These are phyloP conservation scores for Anaspis maculata DNA, from an alignment of 2,888 invertebrate genomes.

Conservation along the genomic window DNA sequence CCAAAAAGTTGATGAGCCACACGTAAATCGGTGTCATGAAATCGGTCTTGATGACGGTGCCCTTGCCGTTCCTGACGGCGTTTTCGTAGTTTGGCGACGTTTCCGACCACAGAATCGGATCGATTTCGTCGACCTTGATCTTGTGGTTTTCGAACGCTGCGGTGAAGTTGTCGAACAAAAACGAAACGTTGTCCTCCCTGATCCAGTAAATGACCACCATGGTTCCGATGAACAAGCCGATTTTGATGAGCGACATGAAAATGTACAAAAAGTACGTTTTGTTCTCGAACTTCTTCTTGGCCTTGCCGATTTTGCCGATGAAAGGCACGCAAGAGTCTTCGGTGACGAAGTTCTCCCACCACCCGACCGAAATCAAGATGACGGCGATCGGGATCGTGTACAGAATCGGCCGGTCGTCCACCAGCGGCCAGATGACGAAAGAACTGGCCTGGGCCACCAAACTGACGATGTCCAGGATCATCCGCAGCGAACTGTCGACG, in stretches of 20 bases:
- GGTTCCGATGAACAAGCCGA: slow-evolving; percentile 58
- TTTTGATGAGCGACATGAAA: slow-evolving; percentile 68
- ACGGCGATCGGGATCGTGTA: slow-evolving; percentile 60
- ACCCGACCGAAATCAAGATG: slow-evolving; percentile 63
- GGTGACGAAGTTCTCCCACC: slow-evolving; percentile 78
- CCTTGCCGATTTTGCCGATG: slow-evolving; percentile 37
- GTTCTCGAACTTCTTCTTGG: slow-evolving; percentile 28
- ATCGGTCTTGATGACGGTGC: slow-evolving; percentile 24
- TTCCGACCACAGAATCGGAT: slow-evolving; percentile 38
- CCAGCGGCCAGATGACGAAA: slow-evolving; percentile 60
- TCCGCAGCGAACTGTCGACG: slow-evolving; percentile 27
- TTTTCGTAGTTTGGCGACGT: slow-evolving; percentile 28
- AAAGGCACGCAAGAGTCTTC: slow-evolving; percentile 31
- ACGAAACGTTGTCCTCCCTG: slow-evolving; percentile 41
- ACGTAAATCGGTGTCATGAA: slow-evolving; percentile 49
- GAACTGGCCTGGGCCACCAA: slow-evolving; percentile 57
- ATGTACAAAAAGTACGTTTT: slow-evolving; percentile 65
- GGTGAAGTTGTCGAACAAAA: slow-evolving; percentile 45
- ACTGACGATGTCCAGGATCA: slow-evolving; percentile 51
- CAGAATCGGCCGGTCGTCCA: slow-evolving; percentile 43
- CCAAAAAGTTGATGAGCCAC: slow-evolving; percentile 54
- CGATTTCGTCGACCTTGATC: slow-evolving; percentile 48
- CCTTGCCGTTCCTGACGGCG: slow-evolving; percentile 21
- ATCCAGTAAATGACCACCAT: slow-evolving; percentile 49
- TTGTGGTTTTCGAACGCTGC: slow-evolving; percentile 47